Percentiles rank a stretch among this genome's conserved stretches.
Evolutionary conservation across 1,140 invertebrate species (phyloP).

Genomic region (Drosophila busckii): DNA sequence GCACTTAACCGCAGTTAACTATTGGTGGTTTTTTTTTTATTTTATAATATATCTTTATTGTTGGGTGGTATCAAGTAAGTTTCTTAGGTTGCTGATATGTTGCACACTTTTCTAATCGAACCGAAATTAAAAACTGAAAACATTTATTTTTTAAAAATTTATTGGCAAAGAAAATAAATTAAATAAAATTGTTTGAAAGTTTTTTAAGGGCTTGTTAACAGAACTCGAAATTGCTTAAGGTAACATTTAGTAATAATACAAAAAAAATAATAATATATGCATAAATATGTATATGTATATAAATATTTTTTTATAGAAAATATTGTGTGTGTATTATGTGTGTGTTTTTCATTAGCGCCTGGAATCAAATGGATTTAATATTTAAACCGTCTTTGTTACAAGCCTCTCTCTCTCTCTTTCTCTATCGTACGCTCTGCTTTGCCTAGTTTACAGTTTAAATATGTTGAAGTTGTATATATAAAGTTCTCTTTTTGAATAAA

Average conservation of each 20-base stretch:
- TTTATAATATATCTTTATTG: conserved; percentile 39
- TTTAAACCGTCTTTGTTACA: too few species aligned
- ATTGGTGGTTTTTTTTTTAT: conserved; percentile 36
- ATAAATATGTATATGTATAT: conserved; percentile 53
- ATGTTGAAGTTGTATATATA: too few species aligned
- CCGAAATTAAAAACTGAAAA: conserved; percentile 10
- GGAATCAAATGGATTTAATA: conserved; percentile 2
- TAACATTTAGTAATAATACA: conserved; percentile 68
- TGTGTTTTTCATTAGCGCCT: conserved; percentile 34
- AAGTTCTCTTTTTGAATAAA: too few species aligned
- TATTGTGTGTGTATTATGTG: conserved; percentile 44
- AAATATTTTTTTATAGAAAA: conserved; percentile 33
- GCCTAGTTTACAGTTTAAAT: too few species aligned
- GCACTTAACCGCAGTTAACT: conserved; percentile 58
- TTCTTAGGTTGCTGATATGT: conserved; percentile 41
- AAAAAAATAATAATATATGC: conserved; percentile 63
- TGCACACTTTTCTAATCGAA: conserved; percentile 8
- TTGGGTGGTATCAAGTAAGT: conserved; percentile 52
- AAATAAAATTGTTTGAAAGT: conserved; percentile 58
- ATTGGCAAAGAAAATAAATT: conserved; percentile 68
- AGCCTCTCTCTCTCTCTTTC: too few species aligned
- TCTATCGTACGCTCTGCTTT: too few species aligned
- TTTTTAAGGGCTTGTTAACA: conserved; percentile 45
- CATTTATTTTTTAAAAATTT: conserved; percentile 52
- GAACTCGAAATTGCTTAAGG: conserved; percentile 57